A percentile compares a stretch with the other conserved stretches of the same genome.
Conservation (phyloP, 2,797 vertebrate genomes). For the Notolabrus celidotus region DNA sequence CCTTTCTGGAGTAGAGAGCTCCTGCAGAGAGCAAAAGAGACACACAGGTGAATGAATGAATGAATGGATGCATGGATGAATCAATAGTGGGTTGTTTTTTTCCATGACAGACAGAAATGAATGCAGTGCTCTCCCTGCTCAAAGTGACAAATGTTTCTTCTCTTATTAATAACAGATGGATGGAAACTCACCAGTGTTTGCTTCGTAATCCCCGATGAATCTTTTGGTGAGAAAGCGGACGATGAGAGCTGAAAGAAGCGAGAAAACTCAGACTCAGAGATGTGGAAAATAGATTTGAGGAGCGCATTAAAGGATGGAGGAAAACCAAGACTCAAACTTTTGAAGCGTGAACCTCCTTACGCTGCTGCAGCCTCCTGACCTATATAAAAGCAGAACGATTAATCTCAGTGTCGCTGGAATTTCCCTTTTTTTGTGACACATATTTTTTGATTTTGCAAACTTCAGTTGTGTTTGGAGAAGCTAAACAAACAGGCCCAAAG, state of each 20-base stretch:
- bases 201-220: slow-evolving; percentile 96
- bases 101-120: neutral
- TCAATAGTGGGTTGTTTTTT: slow-evolving; percentile 5
- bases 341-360: neutral
- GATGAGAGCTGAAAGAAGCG: slow-evolving; percentile 87
- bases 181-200: slow-evolving; percentile 89
- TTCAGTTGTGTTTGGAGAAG: neutral
- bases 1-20: slow-evolving; percentile 93
- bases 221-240: slow-evolving; percentile 95
- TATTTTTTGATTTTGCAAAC: slow-evolving; percentile 1
- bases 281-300: neutral
- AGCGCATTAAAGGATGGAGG: no score
- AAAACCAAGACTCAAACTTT: no score
- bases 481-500: slow-evolving; percentile 34
- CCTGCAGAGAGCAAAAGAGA: slow-evolving; percentile 77
- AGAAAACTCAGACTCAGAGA: neutral
- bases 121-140: neutral
- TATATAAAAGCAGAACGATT: slow-evolving; percentile 1
- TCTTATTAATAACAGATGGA: neutral
- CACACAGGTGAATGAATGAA: slow-evolving; percentile 10
- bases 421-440: slow-evolving; percentile 17
- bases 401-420: slow-evolving; percentile 21
- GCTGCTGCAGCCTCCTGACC: slow-evolving; percentile 20
- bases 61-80: neutral
- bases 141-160: neutral